These are phyloP conservation scores for Nycticebus coucang DNA, from an alignment of 2,113 vertebrate species.

Conservation along the genomic window DNA sequence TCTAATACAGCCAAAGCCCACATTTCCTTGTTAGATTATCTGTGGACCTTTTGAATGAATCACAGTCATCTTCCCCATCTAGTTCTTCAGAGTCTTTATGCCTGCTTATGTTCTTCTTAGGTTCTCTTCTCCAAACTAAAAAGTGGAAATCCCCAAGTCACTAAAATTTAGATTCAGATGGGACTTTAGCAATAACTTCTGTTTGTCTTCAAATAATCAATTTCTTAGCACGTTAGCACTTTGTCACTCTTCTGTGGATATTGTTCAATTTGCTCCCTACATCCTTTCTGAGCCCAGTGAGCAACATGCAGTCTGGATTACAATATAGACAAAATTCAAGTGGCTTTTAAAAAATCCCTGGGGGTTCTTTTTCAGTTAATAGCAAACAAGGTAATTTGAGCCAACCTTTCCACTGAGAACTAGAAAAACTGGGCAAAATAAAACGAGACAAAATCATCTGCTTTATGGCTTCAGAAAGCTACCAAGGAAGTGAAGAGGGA, in stretches of 20 bases:
- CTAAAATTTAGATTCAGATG: background rate
- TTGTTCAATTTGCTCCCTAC: background rate
- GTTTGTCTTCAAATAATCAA: background rate
- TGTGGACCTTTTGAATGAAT: background rate
- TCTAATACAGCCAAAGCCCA: background rate
- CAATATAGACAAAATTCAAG: background rate
- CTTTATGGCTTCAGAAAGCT: background rate
- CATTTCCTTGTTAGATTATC: background rate
- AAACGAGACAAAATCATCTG: background rate
- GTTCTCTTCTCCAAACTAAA: background rate
- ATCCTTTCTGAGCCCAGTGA: background rate
- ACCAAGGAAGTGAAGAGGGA: background rate
- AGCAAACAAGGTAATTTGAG: background rate
- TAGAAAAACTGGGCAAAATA: background rate
- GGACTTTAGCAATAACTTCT: background rate
- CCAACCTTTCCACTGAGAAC: background rate
- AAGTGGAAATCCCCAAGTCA: background rate
- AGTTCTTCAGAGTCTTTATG: background rate
- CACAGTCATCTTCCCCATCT: background rate
- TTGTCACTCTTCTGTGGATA: background rate
- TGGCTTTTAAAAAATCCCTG: background rate
- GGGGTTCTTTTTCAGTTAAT: background rate
- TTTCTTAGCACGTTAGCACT: background rate
- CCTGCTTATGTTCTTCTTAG: background rate
- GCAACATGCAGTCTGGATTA: background rate